Evolutionary conservation across 1,140 invertebrate genomes (phyloP), one percentile per base, ranked within the genome.

Genomic region (Drosophila pallidifrons): DNA sequence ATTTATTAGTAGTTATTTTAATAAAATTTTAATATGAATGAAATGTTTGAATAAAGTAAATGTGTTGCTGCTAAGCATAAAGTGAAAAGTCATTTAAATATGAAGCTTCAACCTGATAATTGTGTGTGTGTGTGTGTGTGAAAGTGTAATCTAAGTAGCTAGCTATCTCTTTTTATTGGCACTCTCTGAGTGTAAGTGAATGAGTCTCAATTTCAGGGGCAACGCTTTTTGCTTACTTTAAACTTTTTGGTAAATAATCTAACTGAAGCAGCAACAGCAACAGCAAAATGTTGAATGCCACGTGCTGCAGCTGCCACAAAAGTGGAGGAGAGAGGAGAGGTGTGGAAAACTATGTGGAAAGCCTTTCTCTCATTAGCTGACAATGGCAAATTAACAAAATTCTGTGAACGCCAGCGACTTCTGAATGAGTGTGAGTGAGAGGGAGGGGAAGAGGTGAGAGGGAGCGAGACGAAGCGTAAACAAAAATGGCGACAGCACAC

Each of bases 371-470:
- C 61, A 60, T 66, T 66, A 76, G 68, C 69, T 72, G 69, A 76
- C 69, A 76, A 76, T 65, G 69, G 60, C 47, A 64, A 75, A 64
- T 75, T 71, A 75, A 75, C 67, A 59, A 52, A 65, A 65, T 38
- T 59, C 55, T 63, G 35, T 41, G 20, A 58, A 58, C 15, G 52
- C 63, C 63, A 66, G 35, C 54, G 45, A 35, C 38, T 59, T 25
- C 11, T 58, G 46, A 15, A n/a, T 13, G 28, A 13, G 49, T 28
- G 49, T 52, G 46, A 11, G 46, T 25, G 46, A 1, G 46, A 3
- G 13, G 3, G 43, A 15, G 32, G 8, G 16, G 43, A 3, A 16
- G 3, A 43, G 5, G 32, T 16, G 41, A 15, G 13, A 46, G 16
- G 41, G 32, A 20, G 54, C 11, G 32, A 63, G 13, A 47, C 13